Percentiles rank a stretch among this genome's conserved stretches.
These are phyloP conservation scores for Pseudolaguvia tuberculata DNA, from an alignment of 2,113 vertebrate genomes.

Conservation along the genomic window DNA sequence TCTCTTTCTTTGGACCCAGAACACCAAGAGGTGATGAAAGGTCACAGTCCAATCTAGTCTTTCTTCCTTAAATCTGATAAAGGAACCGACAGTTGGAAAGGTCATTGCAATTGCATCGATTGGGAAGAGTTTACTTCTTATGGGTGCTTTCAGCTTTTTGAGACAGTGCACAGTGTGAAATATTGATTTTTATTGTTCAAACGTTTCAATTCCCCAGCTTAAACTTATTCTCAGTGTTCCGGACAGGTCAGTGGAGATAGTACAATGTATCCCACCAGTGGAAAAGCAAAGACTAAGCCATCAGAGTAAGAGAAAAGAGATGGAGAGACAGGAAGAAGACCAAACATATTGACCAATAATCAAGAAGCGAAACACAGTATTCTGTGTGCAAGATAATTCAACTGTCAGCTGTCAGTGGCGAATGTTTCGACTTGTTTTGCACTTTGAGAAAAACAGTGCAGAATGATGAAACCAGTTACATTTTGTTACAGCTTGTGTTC, in stretches of 20 bases:
- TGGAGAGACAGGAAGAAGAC: not conserved
- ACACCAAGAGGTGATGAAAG: constrained; percentile 3
- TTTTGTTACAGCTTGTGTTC: not conserved
- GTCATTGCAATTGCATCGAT: not conserved
- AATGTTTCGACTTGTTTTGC: not conserved
- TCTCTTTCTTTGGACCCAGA: not conserved
- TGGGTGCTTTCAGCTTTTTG: not conserved
- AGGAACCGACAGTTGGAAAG: constrained; percentile 16
- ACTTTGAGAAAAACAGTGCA: not conserved
- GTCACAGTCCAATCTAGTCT: not conserved
- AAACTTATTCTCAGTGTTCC: not conserved
- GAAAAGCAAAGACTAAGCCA: not conserved
- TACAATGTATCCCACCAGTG: not conserved
- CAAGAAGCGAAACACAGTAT: not conserved
- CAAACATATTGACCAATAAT: not conserved
- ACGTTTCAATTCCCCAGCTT: not conserved
- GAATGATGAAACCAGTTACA: not conserved
- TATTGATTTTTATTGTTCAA: not conserved
- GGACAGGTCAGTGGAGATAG: not conserved
- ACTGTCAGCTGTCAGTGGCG: not conserved
- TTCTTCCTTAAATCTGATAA: constrained; percentile 11
- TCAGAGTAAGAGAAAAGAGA: not conserved
- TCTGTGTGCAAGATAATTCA: not conserved
- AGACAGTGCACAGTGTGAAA: not conserved
- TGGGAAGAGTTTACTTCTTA: not conserved